Base-by-base conservation (phyloP, 2,888 invertebrate genomes). In the Latheticus oryzae region DNA sequence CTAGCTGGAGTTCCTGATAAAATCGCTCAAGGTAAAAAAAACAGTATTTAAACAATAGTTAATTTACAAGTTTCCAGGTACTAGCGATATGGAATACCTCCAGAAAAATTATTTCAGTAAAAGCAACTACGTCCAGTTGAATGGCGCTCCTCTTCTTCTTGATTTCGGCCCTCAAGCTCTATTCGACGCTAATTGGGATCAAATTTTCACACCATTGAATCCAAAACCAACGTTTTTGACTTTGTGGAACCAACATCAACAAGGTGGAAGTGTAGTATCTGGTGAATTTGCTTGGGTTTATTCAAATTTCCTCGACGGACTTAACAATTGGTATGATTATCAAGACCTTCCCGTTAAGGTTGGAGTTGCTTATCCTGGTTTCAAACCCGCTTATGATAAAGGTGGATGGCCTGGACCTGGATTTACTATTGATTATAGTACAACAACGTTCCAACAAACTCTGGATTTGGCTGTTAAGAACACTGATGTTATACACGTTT, bases 191-290 rank as follows among this genome's bases (percentile, higher is more conserved):
- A 8, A 53, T 1, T 54, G 54, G 54, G 37, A 43, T n/a, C 5
- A 12, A 1, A 32, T 45, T 19, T 45, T 54, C 15, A n/a, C 26
- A 2, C 30, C 37, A 1, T 12, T 45, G 8, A 26, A 45, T 21
- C 54, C 45, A 5, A 54, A 54, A 54, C 43, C 43, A 2, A 45
- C 45, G 5, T 54, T 54, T 32, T 32, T 52, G 26, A 52, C 54
- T 1, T 8, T 54, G 1, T 54, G 54, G 54, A 33, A 54, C 28
- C 52, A 52, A 32, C 43, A 45, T 9, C 54, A 45, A 13, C 45
- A 45, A 35, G 54, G 54, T 8, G 54, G 54, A 2, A 15, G 16
- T 11, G 8, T 9, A n/a, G 26, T 15, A 3, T 4, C 13, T 11
- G 45, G 54, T 1, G 37, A 45, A 17, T 45, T 23, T 11, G 40